These are phyloP conservation scores for Exocentrus adspersus DNA, from an alignment of 2,888 invertebrate species.

Conservation along the genomic window DNA sequence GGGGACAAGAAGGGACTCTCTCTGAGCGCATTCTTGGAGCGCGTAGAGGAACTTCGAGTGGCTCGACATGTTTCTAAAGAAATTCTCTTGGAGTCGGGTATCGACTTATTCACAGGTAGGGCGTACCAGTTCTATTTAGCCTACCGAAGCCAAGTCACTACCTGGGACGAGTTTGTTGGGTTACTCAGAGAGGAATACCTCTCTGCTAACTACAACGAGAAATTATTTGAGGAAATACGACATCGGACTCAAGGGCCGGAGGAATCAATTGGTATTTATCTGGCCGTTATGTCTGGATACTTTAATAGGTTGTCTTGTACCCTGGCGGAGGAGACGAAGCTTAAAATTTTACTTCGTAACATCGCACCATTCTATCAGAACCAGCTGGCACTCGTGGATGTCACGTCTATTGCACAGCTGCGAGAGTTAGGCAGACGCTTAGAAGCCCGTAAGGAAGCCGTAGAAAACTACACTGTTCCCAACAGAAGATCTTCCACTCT, in stretches of 20 bases:
- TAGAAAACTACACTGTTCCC: background rate
- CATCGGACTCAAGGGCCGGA: slow-evolving; percentile 38
- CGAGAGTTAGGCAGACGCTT: background rate
- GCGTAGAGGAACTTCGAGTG: slow-evolving; percentile 17
- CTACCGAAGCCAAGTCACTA: background rate
- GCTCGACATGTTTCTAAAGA: slow-evolving; percentile 9
- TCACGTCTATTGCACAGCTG: slow-evolving; percentile 8
- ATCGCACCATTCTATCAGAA: background rate
- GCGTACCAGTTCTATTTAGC: background rate
- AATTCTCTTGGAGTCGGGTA: background rate
- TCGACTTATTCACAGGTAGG: slow-evolving; percentile 19
- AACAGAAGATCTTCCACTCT: background rate
- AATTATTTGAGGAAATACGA: slow-evolving; percentile 38
- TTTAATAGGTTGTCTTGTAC: slow-evolving; percentile 18
- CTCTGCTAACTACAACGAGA: slow-evolving; percentile 40
- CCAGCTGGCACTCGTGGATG: background rate
- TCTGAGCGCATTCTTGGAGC: slow-evolving; percentile 20
- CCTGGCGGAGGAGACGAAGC: background rate
- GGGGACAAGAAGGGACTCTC: slow-evolving; percentile 24
- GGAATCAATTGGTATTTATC: slow-evolving; percentile 39
- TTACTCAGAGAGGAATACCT: slow-evolving; percentile 28
- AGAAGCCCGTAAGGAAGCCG: background rate
- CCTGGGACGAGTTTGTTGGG: background rate
- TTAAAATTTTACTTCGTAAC: background rate
- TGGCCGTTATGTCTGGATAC: slow-evolving; percentile 37